Conservation (phyloP, 2,797 vertebrate genomes). For the Sebastes vulpes region DNA sequence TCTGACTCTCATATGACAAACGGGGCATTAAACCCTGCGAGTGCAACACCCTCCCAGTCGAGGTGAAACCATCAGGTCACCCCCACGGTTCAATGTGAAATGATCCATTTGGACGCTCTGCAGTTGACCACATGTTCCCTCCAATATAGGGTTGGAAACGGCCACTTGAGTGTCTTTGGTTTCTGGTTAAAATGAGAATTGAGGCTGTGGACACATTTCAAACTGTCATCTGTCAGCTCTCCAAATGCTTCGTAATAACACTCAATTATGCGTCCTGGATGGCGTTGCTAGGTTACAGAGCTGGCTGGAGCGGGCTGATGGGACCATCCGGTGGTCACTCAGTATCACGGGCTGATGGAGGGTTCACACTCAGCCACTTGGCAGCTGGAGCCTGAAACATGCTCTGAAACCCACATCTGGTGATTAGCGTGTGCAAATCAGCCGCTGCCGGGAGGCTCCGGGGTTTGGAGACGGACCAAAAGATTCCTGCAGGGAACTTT, state of each 20-base stretch:
- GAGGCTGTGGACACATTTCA: conserved; percentile 32
- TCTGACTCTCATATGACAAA: no score
- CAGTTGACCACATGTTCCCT: neutral
- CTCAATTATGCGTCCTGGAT: conserved; percentile 43
- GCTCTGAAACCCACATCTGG: conserved; percentile 43
- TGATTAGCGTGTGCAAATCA: conserved; percentile 32
- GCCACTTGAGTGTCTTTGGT: conserved; percentile 1
- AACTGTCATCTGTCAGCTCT: conserved; percentile 46
- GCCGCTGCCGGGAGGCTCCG: neutral
- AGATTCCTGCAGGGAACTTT: neutral
- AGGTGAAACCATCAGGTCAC: neutral
- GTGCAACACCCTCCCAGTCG: neutral
- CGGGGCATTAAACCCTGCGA: neutral
- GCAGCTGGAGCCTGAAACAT: conserved; percentile 1
- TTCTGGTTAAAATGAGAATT: conserved; percentile 14
- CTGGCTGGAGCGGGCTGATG: conserved; percentile 49
- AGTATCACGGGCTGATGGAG: conserved; percentile 10
- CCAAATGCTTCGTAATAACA: conserved; percentile 36
- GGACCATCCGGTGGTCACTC: conserved; percentile 34
- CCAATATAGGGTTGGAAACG: neutral
- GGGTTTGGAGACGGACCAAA: neutral
- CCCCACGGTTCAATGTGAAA: neutral
- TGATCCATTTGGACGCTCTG: neutral
- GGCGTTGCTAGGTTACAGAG: conserved; percentile 59
- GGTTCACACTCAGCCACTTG: conserved; percentile 7